phyloP scores from a whole-genome alignment of 2,113 vertebrate species.

The Tretioscincus oriximinensis region DNA sequence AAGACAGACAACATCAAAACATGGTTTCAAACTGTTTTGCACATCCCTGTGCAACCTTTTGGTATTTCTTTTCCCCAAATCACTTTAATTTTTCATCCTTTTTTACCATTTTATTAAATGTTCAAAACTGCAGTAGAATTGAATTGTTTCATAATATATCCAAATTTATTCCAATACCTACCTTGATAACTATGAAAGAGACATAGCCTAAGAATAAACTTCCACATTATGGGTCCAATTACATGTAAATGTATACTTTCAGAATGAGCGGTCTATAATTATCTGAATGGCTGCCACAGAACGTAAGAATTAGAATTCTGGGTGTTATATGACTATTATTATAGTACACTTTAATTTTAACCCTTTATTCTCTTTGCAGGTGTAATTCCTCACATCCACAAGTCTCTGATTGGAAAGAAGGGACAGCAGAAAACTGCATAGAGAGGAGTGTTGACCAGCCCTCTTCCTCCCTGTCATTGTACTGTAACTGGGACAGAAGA shows the following conservation, averaged over 20 bases:
- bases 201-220: not conserved
- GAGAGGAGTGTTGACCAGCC: slow-evolving; percentile 45
- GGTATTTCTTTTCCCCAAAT: not conserved
- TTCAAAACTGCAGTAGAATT: not conserved
- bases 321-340: not conserved
- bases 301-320: not conserved
- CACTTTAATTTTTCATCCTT: not conserved
- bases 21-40: too few relatives aligned
- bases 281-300: too few relatives aligned
- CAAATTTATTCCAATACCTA: not conserved
- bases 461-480: slow-evolving; percentile 63
- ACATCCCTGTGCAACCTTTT: not conserved
- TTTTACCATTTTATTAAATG: not conserved
- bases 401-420: slow-evolving; percentile 98
- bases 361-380: slow-evolving; percentile 68
- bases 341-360: not conserved
- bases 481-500: slow-evolving; percentile 71
- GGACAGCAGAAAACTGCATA: slow-evolving; percentile 98
- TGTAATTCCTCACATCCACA: slow-evolving; percentile 98
- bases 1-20: too few relatives aligned
- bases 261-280: too few relatives aligned
- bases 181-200: not conserved
- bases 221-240: too few relatives aligned
- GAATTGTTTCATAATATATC: not conserved
- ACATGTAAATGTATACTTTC: too few relatives aligned